Percentiles rank a stretch among this genome's conserved stretches.
These are phyloP conservation scores for Motacilla tschutschensis DNA, from an alignment of 2,113 vertebrate species.

Conservation along the genomic window DNA sequence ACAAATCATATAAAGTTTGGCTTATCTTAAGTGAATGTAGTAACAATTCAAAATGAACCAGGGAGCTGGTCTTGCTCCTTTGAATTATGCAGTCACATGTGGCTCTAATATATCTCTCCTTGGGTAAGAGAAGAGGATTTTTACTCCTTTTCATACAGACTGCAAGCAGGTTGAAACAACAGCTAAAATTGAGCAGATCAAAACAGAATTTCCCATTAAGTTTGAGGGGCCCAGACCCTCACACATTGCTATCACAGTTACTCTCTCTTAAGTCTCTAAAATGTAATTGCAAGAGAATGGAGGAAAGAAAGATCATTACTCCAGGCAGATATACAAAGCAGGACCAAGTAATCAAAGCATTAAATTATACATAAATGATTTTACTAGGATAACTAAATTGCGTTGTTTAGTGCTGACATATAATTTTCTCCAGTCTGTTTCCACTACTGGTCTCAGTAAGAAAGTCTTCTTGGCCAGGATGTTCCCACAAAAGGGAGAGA, in stretches of 20 bases:
- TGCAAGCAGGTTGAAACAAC: not conserved
- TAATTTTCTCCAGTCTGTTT: not conserved
- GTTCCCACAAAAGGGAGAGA: not conserved
- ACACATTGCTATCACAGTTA: not conserved
- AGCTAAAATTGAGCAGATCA: not conserved
- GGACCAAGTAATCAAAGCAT: not conserved
- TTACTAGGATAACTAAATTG: not conserved
- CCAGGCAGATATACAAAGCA: not conserved
- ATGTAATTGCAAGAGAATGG: not conserved
- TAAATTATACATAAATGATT: not conserved
- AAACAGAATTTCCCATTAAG: not conserved
- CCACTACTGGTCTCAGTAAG: not conserved
- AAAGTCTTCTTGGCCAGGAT: not conserved
- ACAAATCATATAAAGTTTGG: not conserved
- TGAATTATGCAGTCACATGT: not conserved
- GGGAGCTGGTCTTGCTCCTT: not conserved
- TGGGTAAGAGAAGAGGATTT: not conserved
- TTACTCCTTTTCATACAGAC: not conserved
- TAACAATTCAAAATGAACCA: not conserved
- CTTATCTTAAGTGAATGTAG: not conserved
- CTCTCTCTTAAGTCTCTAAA: not conserved
- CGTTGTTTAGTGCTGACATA: not conserved
- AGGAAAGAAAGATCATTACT: not conserved
- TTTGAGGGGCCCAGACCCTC: not conserved
- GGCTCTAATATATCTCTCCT: not conserved